phyloP scores from a whole-genome alignment of 2,113 vertebrate genomes.

The Bungarus multicinctus region DNA sequence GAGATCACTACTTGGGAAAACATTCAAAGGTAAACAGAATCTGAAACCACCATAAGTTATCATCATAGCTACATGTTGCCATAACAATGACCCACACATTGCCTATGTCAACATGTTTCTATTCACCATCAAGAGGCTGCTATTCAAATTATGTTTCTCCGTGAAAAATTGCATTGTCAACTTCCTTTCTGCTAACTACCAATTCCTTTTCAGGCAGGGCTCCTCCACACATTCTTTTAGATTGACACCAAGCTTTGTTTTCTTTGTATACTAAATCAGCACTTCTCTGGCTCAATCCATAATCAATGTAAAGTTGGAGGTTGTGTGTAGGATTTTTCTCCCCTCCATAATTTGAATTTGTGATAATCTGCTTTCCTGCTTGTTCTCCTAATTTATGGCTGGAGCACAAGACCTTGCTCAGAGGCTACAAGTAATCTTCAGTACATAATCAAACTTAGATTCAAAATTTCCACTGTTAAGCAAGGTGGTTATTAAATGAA shows the following conservation, averaged over 20 bases:
- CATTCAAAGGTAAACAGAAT: background rate
- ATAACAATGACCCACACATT: background rate
- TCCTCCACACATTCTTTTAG: background rate
- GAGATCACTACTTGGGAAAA: background rate
- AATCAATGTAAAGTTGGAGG: background rate
- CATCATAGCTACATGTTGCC: background rate
- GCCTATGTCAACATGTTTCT: background rate
- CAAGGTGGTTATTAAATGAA: background rate
- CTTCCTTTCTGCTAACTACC: background rate
- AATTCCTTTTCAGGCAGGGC: background rate
- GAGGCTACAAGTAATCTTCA: background rate
- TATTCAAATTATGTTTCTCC: background rate
- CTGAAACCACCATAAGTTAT: background rate
- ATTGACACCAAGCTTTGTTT: background rate
- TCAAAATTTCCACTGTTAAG: background rate
- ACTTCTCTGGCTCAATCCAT: background rate
- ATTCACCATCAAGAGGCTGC: background rate
- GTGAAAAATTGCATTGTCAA: background rate
- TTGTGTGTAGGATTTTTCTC: accelerated
- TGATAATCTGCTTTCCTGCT: background rate
- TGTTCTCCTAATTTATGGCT: background rate
- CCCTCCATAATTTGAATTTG: background rate
- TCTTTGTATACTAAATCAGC: background rate
- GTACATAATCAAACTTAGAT: background rate
- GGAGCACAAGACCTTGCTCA: background rate